A percentile compares a stretch with the other conserved stretches of the same genome.
Conservation (phyloP, 2,113 vertebrate species). For the Mus spicilegus region DNA sequence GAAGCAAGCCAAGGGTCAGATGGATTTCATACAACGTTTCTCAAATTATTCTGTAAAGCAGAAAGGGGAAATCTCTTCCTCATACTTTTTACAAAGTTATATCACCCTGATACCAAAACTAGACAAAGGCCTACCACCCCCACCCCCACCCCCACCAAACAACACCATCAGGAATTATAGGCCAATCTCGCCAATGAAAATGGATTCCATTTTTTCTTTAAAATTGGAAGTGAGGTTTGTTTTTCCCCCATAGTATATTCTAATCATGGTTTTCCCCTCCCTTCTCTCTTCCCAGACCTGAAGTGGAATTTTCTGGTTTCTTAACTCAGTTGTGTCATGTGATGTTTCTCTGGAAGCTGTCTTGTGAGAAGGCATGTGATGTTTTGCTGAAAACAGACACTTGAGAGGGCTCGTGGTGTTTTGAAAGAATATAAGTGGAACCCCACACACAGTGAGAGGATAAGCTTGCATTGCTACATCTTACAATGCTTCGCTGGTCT, state of each 20-base stretch:
- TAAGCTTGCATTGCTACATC: no score
- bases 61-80: neutral
- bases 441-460: no score
- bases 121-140: neutral
- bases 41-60: neutral
- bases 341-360: no score
- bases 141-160: no score
- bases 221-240: neutral
- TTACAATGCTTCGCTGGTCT: no score
- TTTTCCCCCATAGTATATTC: neutral
- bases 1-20: neutral
- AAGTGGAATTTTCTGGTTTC: no score
- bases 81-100: neutral
- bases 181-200: neutral
- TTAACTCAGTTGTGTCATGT: no score
- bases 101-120: neutral
- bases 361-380: no score
- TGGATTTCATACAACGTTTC: neutral
- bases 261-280: neutral
- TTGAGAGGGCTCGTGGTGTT: no score
- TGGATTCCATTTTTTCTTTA: neutral
- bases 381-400: no score
- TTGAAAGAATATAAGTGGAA: no score
- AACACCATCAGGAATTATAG: neutral
- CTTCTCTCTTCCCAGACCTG: neutral